Evolutionary conservation across 1,140 invertebrate genomes (phyloP), one percentile per base, ranked within the genome.

Genomic region (Mercenaria mercenaria): DNA sequence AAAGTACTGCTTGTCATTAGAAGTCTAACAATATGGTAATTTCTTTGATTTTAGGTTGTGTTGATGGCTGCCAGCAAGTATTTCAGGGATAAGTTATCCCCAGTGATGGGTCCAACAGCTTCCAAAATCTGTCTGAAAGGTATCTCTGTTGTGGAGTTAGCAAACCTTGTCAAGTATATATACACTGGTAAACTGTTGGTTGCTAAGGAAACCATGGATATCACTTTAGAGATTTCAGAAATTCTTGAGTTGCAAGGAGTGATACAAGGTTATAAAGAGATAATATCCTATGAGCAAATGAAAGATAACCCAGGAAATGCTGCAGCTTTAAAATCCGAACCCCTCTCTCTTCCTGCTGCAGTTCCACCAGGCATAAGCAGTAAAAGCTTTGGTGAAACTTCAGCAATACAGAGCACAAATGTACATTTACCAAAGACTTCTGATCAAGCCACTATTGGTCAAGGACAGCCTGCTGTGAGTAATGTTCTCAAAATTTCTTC

Each of bases 31-130:
- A n/a, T n/a, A n/a, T n/a, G n/a, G n/a, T n/a, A n/a, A n/a, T n/a
- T n/a, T n/a, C n/a, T n/a, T n/a, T n/a, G 15, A 47, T 80, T 88
- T 15, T 77, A 88, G 86, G 86, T 88, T 34, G 77, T 88, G 4
- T 52, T 88, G 15, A 88, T 88, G 86, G 86, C 86, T 34, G 86
- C 77, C 26, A 88, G 86, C 77, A 88, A 81, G 34, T 88, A 80
- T 26, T 88, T 88, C 20, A 43, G 86, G 23, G 77, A 80, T 20
- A 88, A 88, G 26, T 41, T 88, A 13, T 81, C 86, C 64, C 76
- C 76, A 64, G 61, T 81, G 10, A n/a, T 88, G 1, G 37, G 76
- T n/a, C 43, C 41, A 11, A 69, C 26, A 26, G 50, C 77, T n/a
- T 64, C 86, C 23, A 88, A 81, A 56, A 81, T 88, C 4, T 80